Base-by-base conservation (phyloP, 2,113 vertebrate genomes). In the Nansenia antarctica region DNA sequence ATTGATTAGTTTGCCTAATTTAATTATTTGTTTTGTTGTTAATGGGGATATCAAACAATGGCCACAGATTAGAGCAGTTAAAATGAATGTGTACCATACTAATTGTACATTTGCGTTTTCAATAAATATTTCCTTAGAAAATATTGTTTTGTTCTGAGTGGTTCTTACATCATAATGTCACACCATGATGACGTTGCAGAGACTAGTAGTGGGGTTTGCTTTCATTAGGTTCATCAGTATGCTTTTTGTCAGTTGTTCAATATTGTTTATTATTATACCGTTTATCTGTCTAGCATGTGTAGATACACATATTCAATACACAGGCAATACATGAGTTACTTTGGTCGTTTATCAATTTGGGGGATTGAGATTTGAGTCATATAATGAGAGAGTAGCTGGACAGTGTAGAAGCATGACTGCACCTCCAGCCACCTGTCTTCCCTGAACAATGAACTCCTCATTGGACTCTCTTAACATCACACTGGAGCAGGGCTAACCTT, bases 21-120 rank as follows among this genome's bases (percentile, higher is more conserved):
- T 57, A 6, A 18, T 58, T 30, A 6, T 30, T 61, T 32, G 49
- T 72, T 30, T 67, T 29, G 6, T 65, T 18, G 22, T 62, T 57
- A 67, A 63, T 24, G 62, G 62, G 52, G 15, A 62, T 63, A 53
- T 74, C 57, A 68, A 34, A 52, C 64, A 68, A 42, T 22, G 76
- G 24, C 31, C 58, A 67, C 18, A 73, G 71, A 61, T 67, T 72
- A 73, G 68, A 70, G 9, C 11, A 73, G 26, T 65, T 22, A 70
- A 59, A 62, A 78, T 73, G 49, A 70, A 84, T 72, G 76, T 92
- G 86, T 89, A 85, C 82, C 76, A 90, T 87, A 85, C 54, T 63
- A 73, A 66, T 79, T 90, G 86, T 89, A 83, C 84, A 88, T 90
- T 91, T 88, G 49, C 67, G 85, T 87, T 91, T 91, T 89, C 84